phyloP scores from a whole-genome alignment of 1,140 invertebrate genomes.

The Carposina sasakii region DNA sequence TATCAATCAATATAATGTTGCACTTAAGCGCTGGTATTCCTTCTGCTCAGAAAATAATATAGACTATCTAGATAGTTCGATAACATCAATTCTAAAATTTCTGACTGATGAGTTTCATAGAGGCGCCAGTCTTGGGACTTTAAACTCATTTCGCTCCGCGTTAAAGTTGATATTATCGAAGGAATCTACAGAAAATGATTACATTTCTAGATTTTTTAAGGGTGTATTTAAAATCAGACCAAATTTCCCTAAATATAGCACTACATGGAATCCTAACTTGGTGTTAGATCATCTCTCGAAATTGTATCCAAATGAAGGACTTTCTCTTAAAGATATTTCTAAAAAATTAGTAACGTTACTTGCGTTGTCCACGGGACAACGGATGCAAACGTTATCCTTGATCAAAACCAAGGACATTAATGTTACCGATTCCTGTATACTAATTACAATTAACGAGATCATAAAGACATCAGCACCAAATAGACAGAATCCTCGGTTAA shows the following conservation, averaged over 20 bases:
- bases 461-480: not conserved
- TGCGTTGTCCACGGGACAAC: constrained; percentile 2
- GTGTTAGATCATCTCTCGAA: constrained; percentile 2
- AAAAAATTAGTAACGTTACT: constrained; percentile 9
- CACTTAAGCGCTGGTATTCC: no score
- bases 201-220: constrained; percentile 4
- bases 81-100: not conserved
- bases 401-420: constrained; percentile 2
- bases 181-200: not conserved
- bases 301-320: not conserved
- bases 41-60: no score
- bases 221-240: constrained; percentile 8
- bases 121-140: not conserved
- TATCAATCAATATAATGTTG: no score
- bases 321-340: not conserved
- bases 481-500: not conserved
- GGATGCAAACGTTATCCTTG: constrained; percentile 5
- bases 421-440: not conserved
- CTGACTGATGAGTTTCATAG: not conserved
- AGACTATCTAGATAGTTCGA: not conserved
- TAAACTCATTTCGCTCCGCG: constrained; percentile 2
- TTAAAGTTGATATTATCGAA: not conserved
- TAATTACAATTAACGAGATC: not conserved
- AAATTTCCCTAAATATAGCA: constrained; percentile 7
- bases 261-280: constrained; percentile 6